A percentile compares a stretch with the other conserved stretches of the same genome.
Evolutionary conservation across 2,888 invertebrate species (phyloP).

Genomic region (Salticus scenicus): DNA sequence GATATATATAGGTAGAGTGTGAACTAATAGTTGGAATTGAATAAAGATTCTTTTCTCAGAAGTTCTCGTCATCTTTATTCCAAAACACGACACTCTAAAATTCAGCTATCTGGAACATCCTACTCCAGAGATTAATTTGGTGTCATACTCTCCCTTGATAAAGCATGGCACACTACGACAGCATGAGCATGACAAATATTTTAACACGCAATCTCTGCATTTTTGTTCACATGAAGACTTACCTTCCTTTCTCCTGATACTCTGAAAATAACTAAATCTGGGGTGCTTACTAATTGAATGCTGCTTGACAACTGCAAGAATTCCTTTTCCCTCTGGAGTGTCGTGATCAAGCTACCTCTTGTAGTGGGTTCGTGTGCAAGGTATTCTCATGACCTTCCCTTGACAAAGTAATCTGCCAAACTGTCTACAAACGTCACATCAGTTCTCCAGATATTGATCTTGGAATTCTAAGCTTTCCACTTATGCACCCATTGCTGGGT

Average conservation of each 20-base stretch:
- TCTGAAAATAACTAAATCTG: background rate
- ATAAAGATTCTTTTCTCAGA: too few species aligned
- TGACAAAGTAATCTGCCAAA: constrained; percentile 19
- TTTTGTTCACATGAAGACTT: background rate
- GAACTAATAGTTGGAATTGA: too few species aligned
- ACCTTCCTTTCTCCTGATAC: background rate
- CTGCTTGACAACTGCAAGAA: constrained; percentile 1
- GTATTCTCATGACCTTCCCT: background rate
- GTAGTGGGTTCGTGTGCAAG: too few species aligned
- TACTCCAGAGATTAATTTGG: background rate
- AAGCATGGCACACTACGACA: background rate
- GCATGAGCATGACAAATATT: background rate
- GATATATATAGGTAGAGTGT: too few species aligned
- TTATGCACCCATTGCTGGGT: constrained; percentile 3
- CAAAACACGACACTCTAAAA: too few species aligned
- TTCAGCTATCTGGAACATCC: background rate
- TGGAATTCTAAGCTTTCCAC: constrained; percentile 5
- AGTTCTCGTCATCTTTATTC: background rate
- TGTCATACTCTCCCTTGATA: background rate
- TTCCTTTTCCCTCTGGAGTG: too few species aligned
- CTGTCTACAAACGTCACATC: constrained; percentile 9
- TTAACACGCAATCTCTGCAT: background rate
- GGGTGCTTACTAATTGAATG: background rate
- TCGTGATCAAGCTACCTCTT: too few species aligned
- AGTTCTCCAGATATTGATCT: background rate